Percentiles rank a stretch among this genome's conserved stretches.
Conservation (phyloP, 2,888 invertebrate species). For the Drosophila demipolita region DNA sequence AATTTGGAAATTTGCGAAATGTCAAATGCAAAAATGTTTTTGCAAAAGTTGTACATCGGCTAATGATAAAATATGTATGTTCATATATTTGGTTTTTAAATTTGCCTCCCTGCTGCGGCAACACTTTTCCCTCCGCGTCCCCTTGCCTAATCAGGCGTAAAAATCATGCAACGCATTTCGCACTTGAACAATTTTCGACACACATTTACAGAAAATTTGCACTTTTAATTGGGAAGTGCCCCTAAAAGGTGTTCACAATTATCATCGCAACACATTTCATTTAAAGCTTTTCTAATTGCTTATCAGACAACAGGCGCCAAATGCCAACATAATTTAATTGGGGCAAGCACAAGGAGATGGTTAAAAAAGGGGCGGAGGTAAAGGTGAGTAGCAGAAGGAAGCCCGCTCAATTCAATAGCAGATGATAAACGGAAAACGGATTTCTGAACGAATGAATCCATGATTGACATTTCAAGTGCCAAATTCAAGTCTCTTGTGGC, state of each 20-base stretch:
- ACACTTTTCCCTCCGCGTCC: neutral
- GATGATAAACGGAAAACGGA: slow-evolving; percentile 75
- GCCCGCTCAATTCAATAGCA: slow-evolving; percentile 48
- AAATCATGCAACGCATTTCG: slow-evolving; percentile 48
- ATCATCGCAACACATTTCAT: slow-evolving; percentile 26
- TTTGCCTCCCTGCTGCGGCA: slow-evolving; percentile 22
- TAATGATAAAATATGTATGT: slow-evolving; percentile 46
- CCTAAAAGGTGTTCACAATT: slow-evolving; percentile 42
- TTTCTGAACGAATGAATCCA: slow-evolving; percentile 65
- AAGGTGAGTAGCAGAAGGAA: neutral
- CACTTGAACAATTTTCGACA: slow-evolving; percentile 49
- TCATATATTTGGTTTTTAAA: slow-evolving; percentile 33
- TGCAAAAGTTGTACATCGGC: slow-evolving; percentile 21
- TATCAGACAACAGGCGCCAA: slow-evolving; percentile 32
- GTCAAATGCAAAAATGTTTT: slow-evolving; percentile 39
- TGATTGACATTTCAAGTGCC: slow-evolving; percentile 67
- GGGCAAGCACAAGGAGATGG: neutral
- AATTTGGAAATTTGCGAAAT: slow-evolving; percentile 32
- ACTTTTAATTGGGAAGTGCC: slow-evolving; percentile 63
- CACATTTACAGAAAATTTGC: slow-evolving; percentile 52
- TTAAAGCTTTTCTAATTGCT: slow-evolving; percentile 57
- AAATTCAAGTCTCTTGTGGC: slow-evolving; percentile 21
- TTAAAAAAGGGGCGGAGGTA: neutral
- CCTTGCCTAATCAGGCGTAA: slow-evolving; percentile 58
- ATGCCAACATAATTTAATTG: neutral